Evolutionary conservation across 1,140 invertebrate species (phyloP).

Genomic region (Solen grandis): DNA sequence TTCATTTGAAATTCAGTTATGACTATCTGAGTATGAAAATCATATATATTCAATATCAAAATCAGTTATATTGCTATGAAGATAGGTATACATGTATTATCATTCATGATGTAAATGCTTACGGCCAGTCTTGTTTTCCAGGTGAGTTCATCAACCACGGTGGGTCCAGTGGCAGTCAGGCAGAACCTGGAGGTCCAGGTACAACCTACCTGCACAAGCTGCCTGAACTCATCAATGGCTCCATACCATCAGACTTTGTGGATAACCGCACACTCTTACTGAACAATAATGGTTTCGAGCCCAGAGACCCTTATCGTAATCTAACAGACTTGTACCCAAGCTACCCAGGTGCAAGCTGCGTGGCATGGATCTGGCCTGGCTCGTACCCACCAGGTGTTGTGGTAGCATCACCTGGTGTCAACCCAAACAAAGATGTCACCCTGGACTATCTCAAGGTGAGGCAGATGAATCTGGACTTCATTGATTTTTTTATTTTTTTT

Average conservation of each 20-base stretch:
- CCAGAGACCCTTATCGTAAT: conserved; percentile 57
- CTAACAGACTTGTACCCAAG: conserved; percentile 60
- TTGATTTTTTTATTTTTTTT: too few species aligned
- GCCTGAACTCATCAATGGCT: conserved; percentile 38
- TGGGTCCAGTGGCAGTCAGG: conserved; percentile 58
- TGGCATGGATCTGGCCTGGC: conserved; percentile 67
- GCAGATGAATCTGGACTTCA: too few species aligned
- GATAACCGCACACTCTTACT: conserved; percentile 69
- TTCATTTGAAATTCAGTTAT: too few species aligned
- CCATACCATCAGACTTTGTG: conserved; percentile 27
- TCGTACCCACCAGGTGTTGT: conserved; percentile 60
- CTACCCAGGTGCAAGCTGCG: conserved; percentile 57
- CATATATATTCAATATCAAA: too few species aligned
- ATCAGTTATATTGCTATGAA: too few species aligned
- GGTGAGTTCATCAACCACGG: conserved; percentile 66
- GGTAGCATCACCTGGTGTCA: conserved; percentile 6
- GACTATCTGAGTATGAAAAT: too few species aligned
- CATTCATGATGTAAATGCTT: too few species aligned
- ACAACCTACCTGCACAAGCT: conserved; percentile 71
- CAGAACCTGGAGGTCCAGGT: conserved; percentile 71
- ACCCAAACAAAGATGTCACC: conserved; percentile 13
- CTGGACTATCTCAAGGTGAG: conserved; percentile 55
- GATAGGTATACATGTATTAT: too few species aligned
- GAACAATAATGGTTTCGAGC: conserved; percentile 60
- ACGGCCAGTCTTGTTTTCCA: conserved; percentile 52